Evolutionary conservation across 92 coral and sea anemone genomes (phyloP).

Genomic region (Porites rus): DNA sequence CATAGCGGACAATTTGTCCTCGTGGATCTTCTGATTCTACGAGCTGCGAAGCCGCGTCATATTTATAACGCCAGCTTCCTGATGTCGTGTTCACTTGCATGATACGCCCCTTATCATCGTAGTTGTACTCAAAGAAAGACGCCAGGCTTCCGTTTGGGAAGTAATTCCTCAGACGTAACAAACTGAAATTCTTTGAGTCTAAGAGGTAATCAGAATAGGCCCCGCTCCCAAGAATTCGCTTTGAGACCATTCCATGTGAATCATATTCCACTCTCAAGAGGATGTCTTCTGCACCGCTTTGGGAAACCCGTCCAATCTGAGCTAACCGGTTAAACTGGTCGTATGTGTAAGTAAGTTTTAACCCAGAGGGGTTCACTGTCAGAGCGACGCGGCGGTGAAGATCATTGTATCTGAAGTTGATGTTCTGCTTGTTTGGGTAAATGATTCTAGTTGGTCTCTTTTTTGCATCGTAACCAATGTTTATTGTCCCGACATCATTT

Average conservation of each 20-base stretch:
- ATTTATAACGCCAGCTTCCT: constrained; percentile 62
- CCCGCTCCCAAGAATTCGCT: constrained; percentile 76
- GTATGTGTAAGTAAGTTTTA: constrained; percentile 62
- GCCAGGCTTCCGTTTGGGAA: constrained; percentile 57
- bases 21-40: constrained; percentile 63
- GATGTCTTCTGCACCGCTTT: constrained; percentile 32
- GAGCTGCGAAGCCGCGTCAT: constrained; percentile 79
- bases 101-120: constrained; percentile 75
- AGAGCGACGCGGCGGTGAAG: constrained; percentile 69
- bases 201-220: constrained; percentile 53
- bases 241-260: constrained; percentile 55
- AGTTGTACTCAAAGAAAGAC: constrained; percentile 68
- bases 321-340: constrained; percentile 63
- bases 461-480: constrained; percentile 54
- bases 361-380: constrained; percentile 48
- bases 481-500: constrained; percentile 66
- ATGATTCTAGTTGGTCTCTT: constrained; percentile 61
- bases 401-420: constrained; percentile 61
- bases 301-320: constrained; percentile 42
- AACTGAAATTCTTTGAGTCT: constrained; percentile 39
- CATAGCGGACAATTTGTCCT: constrained; percentile 48
- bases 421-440: constrained; percentile 66
- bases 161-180: constrained; percentile 49
- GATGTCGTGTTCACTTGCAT: constrained; percentile 55
- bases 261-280: constrained; percentile 60